A percentile compares a stretch with the other conserved stretches of the same genome.
These are phyloP conservation scores for Choloepus hoffmanni DNA, from an alignment of 2,113 vertebrate genomes.

Conservation along the genomic window DNA sequence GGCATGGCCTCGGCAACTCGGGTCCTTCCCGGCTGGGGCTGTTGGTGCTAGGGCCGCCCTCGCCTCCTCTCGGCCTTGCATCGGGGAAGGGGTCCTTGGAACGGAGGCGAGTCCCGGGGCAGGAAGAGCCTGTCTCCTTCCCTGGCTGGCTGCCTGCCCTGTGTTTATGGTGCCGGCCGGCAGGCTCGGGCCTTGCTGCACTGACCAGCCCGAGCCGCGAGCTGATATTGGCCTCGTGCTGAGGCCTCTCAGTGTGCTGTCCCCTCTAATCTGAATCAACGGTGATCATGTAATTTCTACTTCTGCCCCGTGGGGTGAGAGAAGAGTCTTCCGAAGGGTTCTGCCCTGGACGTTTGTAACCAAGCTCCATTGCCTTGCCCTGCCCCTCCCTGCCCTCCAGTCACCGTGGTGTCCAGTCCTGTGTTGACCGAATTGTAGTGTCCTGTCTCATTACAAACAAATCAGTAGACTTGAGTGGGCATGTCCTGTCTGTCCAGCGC, in stretches of 20 bases:
- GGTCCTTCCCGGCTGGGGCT: neutral
- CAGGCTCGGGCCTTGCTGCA: too few relatives aligned
- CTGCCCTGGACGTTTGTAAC: slow-evolving; percentile 38
- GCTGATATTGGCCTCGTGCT: neutral
- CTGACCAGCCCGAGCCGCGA: neutral
- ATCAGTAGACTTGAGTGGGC: slow-evolving; percentile 66
- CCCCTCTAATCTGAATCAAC: slow-evolving; percentile 33
- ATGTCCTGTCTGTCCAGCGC: neutral
- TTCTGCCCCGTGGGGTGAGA: slow-evolving; percentile 46
- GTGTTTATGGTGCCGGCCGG: too few relatives aligned
- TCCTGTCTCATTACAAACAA: slow-evolving; percentile 68
- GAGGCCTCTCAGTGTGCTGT: neutral
- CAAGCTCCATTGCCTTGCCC: slow-evolving; percentile 10
- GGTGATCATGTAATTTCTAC: slow-evolving; percentile 71
- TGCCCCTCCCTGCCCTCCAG: neutral
- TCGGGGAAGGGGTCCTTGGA: neutral
- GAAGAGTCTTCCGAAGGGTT: slow-evolving; percentile 65
- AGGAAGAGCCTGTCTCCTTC: neutral
- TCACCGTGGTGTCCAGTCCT: slow-evolving; percentile 65
- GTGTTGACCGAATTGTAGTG: slow-evolving; percentile 68
- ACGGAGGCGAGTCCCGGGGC: neutral
- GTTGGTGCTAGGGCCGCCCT: neutral
- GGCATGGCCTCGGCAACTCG: neutral
- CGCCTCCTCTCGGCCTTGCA: too few relatives aligned
- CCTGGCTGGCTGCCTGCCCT: neutral